Conservation (phyloP, 2,113 vertebrate species). For the Edolisoma coerulescens region DNA sequence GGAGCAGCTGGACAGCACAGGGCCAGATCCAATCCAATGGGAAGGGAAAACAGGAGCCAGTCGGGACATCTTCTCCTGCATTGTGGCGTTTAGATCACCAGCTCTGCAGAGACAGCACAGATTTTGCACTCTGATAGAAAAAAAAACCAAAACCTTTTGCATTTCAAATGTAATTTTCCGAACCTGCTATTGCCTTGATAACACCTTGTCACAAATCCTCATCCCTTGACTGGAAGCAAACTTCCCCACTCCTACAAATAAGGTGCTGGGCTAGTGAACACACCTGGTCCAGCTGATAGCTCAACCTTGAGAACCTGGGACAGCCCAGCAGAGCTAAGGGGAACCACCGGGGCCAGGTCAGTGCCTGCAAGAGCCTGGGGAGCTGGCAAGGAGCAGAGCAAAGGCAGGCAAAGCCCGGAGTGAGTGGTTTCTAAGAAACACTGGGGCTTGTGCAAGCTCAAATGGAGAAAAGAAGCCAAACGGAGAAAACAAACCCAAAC, state of each 20-base stretch:
- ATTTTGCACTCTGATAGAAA: neutral
- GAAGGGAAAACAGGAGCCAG: neutral
- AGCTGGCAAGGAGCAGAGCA: neutral
- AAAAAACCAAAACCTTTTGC: rapidly evolving
- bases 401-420: neutral
- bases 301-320: neutral
- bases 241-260: neutral
- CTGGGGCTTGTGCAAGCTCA: neutral
- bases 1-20: neutral
- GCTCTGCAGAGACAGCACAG: neutral
- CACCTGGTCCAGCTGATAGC: neutral
- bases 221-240: rapidly evolving
- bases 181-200: neutral
- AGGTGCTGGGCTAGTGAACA: neutral
- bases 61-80: neutral
- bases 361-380: neutral
- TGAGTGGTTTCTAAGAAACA: neutral
- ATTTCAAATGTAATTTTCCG: neutral
- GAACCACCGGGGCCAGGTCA: neutral
- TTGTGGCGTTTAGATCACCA: neutral
- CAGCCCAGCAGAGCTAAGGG: neutral
- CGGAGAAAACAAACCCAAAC: neutral
- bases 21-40: neutral
- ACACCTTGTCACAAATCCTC: neutral
- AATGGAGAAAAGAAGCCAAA: neutral